phyloP scores from a whole-genome alignment of 2,888 invertebrate genomes.

The Charanyca ferruginea region DNA sequence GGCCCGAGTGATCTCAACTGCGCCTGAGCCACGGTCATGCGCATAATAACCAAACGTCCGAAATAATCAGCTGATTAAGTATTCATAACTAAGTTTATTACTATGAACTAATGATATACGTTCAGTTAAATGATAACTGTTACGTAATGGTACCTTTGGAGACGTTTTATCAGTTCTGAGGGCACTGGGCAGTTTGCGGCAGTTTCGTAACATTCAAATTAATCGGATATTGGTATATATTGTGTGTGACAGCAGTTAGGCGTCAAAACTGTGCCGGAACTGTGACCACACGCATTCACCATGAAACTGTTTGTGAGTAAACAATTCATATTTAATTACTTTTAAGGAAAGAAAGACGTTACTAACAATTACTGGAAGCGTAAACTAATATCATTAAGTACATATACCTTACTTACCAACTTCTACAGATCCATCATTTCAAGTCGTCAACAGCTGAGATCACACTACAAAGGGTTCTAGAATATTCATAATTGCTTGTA shows the following conservation, averaged over 20 bases:
- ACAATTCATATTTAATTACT: not conserved
- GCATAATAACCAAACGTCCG: constrained; percentile 17
- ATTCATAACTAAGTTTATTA: constrained; percentile 50
- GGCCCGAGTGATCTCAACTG: not conserved
- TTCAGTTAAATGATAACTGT: constrained; percentile 38
- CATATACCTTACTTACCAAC: not conserved
- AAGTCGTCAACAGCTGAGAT: not conserved
- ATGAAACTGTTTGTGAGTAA: constrained; percentile 82
- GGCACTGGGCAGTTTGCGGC: constrained; percentile 20
- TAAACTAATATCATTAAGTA: too few relatives aligned
- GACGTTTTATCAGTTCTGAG: constrained; percentile 51
- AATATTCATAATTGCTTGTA: too few relatives aligned
- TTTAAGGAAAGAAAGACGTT: not conserved
- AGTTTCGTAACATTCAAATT: constrained; percentile 66
- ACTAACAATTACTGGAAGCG: not conserved
- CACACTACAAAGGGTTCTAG: not conserved
- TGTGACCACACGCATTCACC: constrained; percentile 49
- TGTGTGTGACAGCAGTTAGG: constrained; percentile 46
- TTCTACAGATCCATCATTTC: not conserved
- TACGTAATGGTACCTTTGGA: constrained; percentile 43
- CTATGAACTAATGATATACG: constrained; percentile 38
- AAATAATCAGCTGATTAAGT: constrained; percentile 37
- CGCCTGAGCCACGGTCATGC: constrained; percentile 30
- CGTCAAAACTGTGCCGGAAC: constrained; percentile 60
- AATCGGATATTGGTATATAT: constrained; percentile 71